Evolutionary conservation across 1,140 invertebrate genomes (phyloP), one percentile per base, ranked within the genome.

Genomic region (Philotrypesis tridentata): DNA sequence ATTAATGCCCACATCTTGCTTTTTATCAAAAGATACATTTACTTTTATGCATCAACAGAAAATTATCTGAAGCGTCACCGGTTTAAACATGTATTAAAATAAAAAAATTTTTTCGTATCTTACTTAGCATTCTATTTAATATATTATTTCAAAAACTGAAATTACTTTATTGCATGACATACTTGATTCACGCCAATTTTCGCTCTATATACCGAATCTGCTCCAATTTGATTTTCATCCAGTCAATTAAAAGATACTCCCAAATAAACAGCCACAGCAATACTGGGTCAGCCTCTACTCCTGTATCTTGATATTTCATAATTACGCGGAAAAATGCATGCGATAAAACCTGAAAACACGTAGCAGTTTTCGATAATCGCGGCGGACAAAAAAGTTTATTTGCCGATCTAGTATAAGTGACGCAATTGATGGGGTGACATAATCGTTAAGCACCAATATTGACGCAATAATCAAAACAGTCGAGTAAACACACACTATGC

Each of bases 341-440:
- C 23, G 27, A 7, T 27, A 17, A 27, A 65, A 65, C 9, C 27
- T 27, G 63, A 11, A 65, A 65, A 65, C 63, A 27, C 27, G 63
- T 65, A 65, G 14, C 11, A 25, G 27, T 65, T 65, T 29, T 14
- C n/a, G 14, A 17, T 65, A 27, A 27, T 65, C 3, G 23, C 12
- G 11, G 4, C 7, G 37, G 21, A 33, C 67, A 9, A 70, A 70
- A 70, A 70, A 37, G n/a, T 68, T 33, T 68, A 29, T 70, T 70
- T 65, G 9, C 27, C 27, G 9, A 70, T 37, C n/a, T n/a, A n/a
- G n/a, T n/a, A n/a, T n/a, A 70, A 70, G 27, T 70, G 67, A 37
- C 37, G 31, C 27, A 31, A 70, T 33, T 70, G 67, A 70, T 70
- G n/a, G 33, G 17, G 29, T 70, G 67, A 70, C 31, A 70, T 70